phyloP scores from a whole-genome alignment of 2,888 invertebrate species.

The Dryadula phaetusa region DNA sequence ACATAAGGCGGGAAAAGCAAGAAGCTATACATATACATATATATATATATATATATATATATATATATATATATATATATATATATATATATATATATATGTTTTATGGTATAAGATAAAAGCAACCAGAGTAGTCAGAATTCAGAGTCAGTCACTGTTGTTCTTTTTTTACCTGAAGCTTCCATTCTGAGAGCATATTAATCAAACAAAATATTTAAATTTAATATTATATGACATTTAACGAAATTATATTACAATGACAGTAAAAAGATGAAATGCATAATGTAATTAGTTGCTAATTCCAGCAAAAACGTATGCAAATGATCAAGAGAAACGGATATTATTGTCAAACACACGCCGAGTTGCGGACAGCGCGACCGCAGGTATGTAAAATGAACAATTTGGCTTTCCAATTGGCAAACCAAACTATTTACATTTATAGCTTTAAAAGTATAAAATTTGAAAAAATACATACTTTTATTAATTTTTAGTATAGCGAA shows the following conservation, averaged over 20 bases:
- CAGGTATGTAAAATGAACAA: constrained; percentile 32
- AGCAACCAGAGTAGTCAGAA: too few species aligned
- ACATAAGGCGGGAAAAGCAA: too few species aligned
- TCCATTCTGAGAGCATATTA: too few species aligned
- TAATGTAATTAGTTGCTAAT: constrained; percentile 29
- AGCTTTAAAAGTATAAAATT: constrained; percentile 3
- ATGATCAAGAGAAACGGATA: constrained; percentile 27
- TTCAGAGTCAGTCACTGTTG: too few species aligned
- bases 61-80: too few species aligned
- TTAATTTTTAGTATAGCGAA: too few species aligned
- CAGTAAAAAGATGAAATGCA: constrained; percentile 13
- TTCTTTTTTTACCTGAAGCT: too few species aligned
- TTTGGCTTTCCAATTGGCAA: constrained; percentile 23
- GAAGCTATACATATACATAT: too few species aligned
- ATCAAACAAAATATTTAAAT: not conserved
- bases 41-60: too few species aligned
- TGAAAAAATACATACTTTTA: too few species aligned
- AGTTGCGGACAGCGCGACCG: constrained; percentile 27
- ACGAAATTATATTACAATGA: not conserved
- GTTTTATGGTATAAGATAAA: too few species aligned
- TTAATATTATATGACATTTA: not conserved
- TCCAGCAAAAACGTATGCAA: constrained; percentile 35
- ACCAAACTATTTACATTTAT: constrained; percentile 32
- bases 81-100: too few species aligned
- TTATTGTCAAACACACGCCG: constrained; percentile 33